A percentile compares a stretch with the other conserved stretches of the same genome.
Conservation (phyloP, 2,113 vertebrate genomes). For the Nansenia antarctica region DNA sequence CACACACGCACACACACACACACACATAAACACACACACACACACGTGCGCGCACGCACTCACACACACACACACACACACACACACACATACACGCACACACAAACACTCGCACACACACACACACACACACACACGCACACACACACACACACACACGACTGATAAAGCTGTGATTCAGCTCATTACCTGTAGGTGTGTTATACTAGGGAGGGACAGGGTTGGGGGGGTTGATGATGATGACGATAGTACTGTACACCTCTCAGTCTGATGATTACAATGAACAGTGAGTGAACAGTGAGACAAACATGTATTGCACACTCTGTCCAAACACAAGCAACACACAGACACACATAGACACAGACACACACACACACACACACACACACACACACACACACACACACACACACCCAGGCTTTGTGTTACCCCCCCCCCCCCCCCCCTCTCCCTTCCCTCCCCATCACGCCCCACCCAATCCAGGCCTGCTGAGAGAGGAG, state of each 20-base stretch:
- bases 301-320: slow-evolving; percentile 10
- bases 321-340: slow-evolving; percentile 11
- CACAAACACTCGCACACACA: too few species aligned
- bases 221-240: background rate
- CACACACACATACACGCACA: too few species aligned
- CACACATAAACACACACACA: too few species aligned
- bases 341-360: background rate
- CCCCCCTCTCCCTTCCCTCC: slow-evolving; percentile 17
- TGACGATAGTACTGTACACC: background rate
- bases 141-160: too few species aligned
- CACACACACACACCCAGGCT: background rate
- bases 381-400: background rate
- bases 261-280: background rate
- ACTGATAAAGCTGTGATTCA: background rate
- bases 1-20: slow-evolving; percentile 36
- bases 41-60: slow-evolving; percentile 30
- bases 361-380: background rate
- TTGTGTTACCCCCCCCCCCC: background rate
- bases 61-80: slow-evolving; percentile 29
- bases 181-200: background rate
- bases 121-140: slow-evolving; percentile 13
- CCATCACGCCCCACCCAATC: slow-evolving; percentile 31
- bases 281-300: background rate
- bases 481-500: slow-evolving; percentile 40
- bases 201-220: background rate